Percentiles rank a stretch among this genome's conserved stretches.
phyloP scores from a whole-genome alignment of 64 coral and sea anemone genomes.

The Cladopsammia gracilis region DNA sequence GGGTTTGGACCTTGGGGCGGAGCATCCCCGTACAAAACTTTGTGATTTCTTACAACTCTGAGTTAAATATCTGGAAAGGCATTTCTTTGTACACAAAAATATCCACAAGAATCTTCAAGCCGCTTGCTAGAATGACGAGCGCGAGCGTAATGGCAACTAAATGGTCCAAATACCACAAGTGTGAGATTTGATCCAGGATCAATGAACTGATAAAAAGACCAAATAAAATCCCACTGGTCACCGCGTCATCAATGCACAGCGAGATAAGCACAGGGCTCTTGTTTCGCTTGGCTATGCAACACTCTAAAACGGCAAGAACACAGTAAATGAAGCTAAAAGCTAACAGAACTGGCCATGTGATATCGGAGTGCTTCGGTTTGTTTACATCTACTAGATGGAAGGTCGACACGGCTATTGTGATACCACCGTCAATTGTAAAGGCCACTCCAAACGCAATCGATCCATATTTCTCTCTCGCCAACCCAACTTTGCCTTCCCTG shows the following conservation, averaged over 20 bases:
- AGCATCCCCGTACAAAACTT: too few relatives aligned
- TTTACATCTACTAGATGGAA: not conserved
- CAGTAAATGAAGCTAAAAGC: not conserved
- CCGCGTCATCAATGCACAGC: not conserved
- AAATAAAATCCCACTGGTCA: not conserved
- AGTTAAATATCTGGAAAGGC: not conserved
- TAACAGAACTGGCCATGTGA: not conserved
- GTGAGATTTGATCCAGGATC: not conserved
- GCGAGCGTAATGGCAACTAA: not conserved
- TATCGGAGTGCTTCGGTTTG: not conserved
- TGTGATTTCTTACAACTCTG: too few relatives aligned
- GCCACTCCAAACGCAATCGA: not conserved
- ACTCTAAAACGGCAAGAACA: not conserved
- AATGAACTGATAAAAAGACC: not conserved
- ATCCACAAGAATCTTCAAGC: not conserved
- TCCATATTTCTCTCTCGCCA: not conserved
- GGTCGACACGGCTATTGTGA: not conserved
- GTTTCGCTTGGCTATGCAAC: not conserved
- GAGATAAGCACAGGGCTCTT: not conserved
- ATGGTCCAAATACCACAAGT: slow-evolving; percentile 9
- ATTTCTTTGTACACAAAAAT: slow-evolving; percentile 2
- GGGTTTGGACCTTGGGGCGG: too few relatives aligned
- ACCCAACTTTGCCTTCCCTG: not conserved
- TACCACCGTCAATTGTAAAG: not conserved
- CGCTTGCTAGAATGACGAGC: not conserved